Evolutionary conservation across 2,113 vertebrate species (phyloP), one percentile per base, ranked within the genome.

Genomic region (Chloropsis hardwickii): DNA sequence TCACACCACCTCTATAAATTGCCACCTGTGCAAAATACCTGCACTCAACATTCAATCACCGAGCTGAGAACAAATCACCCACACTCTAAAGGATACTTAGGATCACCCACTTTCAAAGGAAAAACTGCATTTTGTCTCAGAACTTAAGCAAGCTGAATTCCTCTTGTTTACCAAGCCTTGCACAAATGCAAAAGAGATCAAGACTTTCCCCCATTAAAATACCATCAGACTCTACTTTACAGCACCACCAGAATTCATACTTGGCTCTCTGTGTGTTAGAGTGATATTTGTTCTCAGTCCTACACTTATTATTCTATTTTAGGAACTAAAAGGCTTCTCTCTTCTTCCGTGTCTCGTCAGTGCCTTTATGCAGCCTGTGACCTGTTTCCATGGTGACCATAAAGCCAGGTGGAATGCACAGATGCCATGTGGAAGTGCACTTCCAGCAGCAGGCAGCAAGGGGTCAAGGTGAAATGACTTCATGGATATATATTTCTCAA

Each of bases 381-480:
- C 56, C 4, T 1, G 93, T 97, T 96, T 88, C 95, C 84, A 86
- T 88, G 73, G 92, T 29, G 84, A 94, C 96, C 35, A 37, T 11
- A 79, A 88, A 88, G 57, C 45, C 90, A 95, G 85, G 89, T 95
- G 74, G 40, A 61, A 87, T 4, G 16, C 51, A 76, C n/a, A 5
- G 78, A 67, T 85, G 67, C 44, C 67, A 39, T 2, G 0, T 7
- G 73, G 42, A 89, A 84, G 45, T 57, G 57, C 71, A 67, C 37
- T 91, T 64, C 65, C 73, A 94, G 65, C n/a, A 91, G 73, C 66
- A 83, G 74, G 37, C 42, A 90, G 54, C 67, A 56, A 90, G 37
- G 27, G 58, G 60, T 90, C 85, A 94, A 80, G 78, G 84, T 12
- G 9, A 58, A 76, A 85, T 31, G 50, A 54, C 50, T 69, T 54